Conservation (phyloP, 2,797 vertebrate species). For the Thalassophryne amazonica region DNA sequence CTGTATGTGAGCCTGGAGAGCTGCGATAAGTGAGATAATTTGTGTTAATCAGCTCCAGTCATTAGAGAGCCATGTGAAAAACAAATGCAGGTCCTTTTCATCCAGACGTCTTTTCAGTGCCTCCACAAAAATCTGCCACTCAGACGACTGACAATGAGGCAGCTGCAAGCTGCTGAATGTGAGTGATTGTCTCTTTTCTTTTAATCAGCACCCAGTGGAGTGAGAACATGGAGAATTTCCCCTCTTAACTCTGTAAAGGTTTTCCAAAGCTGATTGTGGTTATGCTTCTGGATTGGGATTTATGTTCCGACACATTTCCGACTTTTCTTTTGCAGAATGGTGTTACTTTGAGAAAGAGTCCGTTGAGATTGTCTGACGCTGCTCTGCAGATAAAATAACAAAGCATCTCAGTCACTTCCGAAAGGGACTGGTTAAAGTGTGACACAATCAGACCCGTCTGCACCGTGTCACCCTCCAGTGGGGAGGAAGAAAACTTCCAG, state of each 20-base stretch:
- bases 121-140: slow-evolving; percentile 58
- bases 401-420: slow-evolving; percentile 28
- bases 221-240: slow-evolving; percentile 35
- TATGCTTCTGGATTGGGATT: slow-evolving; percentile 20
- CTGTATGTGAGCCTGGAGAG: slow-evolving; percentile 74
- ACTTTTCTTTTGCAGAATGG: background rate
- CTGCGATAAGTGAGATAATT: slow-evolving; percentile 87
- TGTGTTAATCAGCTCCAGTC: slow-evolving; percentile 88
- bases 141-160: slow-evolving; percentile 58
- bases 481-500: background rate
- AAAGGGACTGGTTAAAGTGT: slow-evolving; percentile 42
- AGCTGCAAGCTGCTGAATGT: slow-evolving; percentile 87
- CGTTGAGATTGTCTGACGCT: slow-evolving; percentile 16
- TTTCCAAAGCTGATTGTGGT: slow-evolving; percentile 40
- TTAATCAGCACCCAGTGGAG: slow-evolving; percentile 51
- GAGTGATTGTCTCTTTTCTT: slow-evolving; percentile 64
- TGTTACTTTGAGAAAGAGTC: slow-evolving; percentile 11
- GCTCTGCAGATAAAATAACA: slow-evolving; percentile 8
- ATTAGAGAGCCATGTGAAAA: slow-evolving; percentile 75
- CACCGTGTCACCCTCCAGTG: slow-evolving; percentile 33
- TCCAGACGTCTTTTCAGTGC: slow-evolving; percentile 58
- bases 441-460: slow-evolving; percentile 70
- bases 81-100: slow-evolving; percentile 77
- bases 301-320: slow-evolving; percentile 29
- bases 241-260: slow-evolving; percentile 36